Conservation (phyloP, 1,140 invertebrate genomes). For the Temnothorax curvispinosus region DNA sequence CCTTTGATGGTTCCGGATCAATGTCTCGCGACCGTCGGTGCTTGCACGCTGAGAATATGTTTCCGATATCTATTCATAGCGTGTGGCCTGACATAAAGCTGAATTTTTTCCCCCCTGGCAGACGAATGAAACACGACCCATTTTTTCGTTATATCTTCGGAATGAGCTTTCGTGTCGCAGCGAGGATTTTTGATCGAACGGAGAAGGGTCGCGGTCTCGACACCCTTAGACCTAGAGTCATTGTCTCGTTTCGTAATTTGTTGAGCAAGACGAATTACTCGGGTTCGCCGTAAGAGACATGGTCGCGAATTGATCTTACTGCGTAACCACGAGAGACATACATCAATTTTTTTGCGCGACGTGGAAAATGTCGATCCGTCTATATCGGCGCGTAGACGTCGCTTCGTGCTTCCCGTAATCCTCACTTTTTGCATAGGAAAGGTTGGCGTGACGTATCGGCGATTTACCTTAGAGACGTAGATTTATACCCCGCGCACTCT, state of each 20-base stretch:
- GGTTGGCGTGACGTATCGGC: neutral
- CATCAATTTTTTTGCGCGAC: slow-evolving; percentile 8
- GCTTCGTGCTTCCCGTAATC: slow-evolving; percentile 1
- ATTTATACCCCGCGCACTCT: slow-evolving; percentile 13
- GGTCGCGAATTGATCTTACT: neutral
- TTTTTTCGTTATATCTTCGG: slow-evolving; percentile 17
- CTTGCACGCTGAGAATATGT: neutral
- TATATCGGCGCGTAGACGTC: slow-evolving; percentile 21
- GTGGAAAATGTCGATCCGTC: neutral
- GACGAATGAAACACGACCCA: neutral
- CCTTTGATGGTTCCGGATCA: neutral
- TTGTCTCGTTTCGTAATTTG: slow-evolving; percentile 30
- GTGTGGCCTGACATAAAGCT: neutral
- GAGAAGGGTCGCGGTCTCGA: neutral
- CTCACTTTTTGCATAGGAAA: slow-evolving; percentile 22
- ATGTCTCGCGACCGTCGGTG: slow-evolving; percentile 12
- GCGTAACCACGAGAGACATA: neutral
- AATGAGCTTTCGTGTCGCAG: neutral
- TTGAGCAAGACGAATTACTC: slow-evolving; percentile 25
- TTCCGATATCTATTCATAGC: slow-evolving; percentile 50
- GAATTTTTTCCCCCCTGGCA: neutral
- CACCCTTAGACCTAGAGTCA: neutral
- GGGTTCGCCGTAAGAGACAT: neutral
- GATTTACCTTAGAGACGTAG: slow-evolving; percentile 30
- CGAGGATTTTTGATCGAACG: slow-evolving; percentile 18